Evolutionary conservation across 2,113 vertebrate genomes (phyloP).

Genomic region (Mustela lutreola): DNA sequence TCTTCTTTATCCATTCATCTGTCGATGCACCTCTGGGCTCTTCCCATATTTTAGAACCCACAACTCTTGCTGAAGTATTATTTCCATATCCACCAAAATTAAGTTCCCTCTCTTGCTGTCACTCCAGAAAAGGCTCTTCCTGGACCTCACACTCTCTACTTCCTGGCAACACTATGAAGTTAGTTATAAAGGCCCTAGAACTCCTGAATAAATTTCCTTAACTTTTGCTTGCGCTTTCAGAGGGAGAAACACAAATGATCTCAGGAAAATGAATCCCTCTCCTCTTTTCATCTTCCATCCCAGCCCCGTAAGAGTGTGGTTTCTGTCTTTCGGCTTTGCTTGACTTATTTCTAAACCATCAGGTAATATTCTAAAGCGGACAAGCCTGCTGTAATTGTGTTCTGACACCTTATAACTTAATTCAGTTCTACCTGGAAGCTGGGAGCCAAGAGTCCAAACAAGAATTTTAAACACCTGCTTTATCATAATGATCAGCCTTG

Average conservation of each 20-base stretch:
- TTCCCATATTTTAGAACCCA: background rate
- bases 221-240: background rate
- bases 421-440: background rate
- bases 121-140: background rate
- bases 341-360: constrained; percentile 1
- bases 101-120: background rate
- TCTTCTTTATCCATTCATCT: background rate
- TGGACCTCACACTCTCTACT: background rate
- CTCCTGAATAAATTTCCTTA: background rate
- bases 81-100: background rate
- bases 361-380: background rate
- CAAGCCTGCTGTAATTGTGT: background rate
- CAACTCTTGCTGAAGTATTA: background rate
- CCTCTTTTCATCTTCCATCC: background rate
- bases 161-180: background rate
- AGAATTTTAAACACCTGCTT: background rate
- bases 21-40: background rate
- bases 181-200: background rate
- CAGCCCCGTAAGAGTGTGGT: background rate
- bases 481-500: background rate
- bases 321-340: background rate
- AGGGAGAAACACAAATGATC: background rate
- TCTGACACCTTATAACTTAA: background rate
- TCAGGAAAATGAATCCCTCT: background rate
- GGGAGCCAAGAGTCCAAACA: background rate